phyloP scores from a whole-genome alignment of 2,888 invertebrate genomes.

The Crocallis elinguaria region DNA sequence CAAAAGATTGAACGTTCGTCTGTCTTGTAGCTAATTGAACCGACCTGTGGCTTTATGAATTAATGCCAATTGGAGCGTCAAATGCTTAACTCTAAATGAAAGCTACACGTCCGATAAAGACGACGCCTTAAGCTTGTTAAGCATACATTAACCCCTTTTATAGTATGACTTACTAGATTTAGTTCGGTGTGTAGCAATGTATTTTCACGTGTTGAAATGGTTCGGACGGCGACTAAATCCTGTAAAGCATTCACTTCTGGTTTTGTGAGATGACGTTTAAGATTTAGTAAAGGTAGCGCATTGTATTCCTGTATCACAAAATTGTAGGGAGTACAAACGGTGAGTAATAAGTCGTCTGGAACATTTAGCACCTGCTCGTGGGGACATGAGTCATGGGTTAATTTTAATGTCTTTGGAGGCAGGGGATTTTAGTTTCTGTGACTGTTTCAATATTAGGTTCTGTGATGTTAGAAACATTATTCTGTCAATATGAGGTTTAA shows the following conservation, averaged over 20 bases:
- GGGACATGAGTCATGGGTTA: constrained; percentile 31
- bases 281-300: constrained; percentile 6
- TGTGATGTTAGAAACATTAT: neutral
- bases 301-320: neutral
- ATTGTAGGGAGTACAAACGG: neutral
- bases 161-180: neutral
- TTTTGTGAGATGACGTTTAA: neutral
- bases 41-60: constrained; percentile 52
- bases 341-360: constrained; percentile 26
- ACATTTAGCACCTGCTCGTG: constrained; percentile 35
- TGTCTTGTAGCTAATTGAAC: constrained; percentile 45
- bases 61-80: constrained; percentile 70
- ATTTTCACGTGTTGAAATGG: neutral
- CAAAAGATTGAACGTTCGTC: constrained; percentile 40
- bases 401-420: constrained; percentile 22
- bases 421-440: constrained; percentile 6
- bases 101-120: constrained; percentile 19
- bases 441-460: neutral
- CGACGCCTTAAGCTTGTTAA: neutral
- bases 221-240: neutral
- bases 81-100: constrained; percentile 44
- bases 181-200: neutral
- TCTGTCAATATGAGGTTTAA: neutral
- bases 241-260: neutral
- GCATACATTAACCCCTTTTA: constrained; percentile 9